Conservation (phyloP, 2,888 invertebrate species). For the Trachelus stipa region DNA sequence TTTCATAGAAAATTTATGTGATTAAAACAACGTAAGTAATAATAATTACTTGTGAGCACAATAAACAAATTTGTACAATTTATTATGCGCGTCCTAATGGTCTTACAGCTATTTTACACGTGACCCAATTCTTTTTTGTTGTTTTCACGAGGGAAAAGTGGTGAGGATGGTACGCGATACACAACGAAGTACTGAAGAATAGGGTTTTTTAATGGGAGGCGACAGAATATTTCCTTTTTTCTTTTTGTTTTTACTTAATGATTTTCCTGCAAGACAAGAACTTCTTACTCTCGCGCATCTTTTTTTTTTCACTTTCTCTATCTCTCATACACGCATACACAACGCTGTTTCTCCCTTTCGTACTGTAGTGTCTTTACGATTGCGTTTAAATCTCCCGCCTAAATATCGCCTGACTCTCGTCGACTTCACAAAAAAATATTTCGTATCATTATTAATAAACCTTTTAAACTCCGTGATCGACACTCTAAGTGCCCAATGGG, state of each 20-base stretch:
- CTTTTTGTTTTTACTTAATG: conserved; percentile 14
- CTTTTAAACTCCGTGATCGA: conserved; percentile 27
- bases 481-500: conserved; percentile 39
- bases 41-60: conserved; percentile 57
- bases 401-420: not conserved
- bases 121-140: conserved; percentile 31
- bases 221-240: conserved; percentile 1
- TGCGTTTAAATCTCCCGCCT: not conserved
- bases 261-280: not conserved
- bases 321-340: not conserved
- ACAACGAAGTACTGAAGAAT: not conserved
- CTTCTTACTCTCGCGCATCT: not conserved
- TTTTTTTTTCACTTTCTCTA: not conserved
- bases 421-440: conserved; percentile 20
- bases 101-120: conserved; percentile 47
- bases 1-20: conserved; percentile 64
- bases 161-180: not conserved
- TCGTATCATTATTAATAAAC: conserved; percentile 21
- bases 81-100: conserved; percentile 61
- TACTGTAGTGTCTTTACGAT: not conserved
- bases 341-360: not conserved
- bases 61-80: conserved; percentile 65
- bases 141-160: conserved; percentile 16
- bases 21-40: conserved; percentile 62
- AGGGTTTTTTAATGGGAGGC: not conserved